Evolutionary conservation across 2,113 vertebrate genomes (phyloP).

Genomic region (Emydocephalus ijimae): DNA sequence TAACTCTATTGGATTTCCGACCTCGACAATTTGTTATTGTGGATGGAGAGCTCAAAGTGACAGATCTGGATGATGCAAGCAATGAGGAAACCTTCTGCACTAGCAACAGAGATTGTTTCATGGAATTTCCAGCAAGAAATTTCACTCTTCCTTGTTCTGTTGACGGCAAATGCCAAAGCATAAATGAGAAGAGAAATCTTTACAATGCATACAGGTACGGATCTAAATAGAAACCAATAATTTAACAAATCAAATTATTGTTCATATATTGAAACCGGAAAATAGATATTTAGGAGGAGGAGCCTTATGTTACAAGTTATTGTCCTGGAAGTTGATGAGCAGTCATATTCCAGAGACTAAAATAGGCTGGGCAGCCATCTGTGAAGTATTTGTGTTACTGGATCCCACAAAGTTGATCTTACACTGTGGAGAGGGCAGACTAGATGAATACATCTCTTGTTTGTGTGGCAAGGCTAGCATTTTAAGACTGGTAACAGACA

Average conservation of each 20-base stretch:
- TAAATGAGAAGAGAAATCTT: conserved; percentile 88
- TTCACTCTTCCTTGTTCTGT: conserved; percentile 80
- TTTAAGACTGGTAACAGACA: neutral
- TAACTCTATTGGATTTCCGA: conserved; percentile 86
- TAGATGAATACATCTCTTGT: neutral
- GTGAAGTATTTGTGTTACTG: neutral
- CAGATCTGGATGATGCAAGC: conserved; percentile 83
- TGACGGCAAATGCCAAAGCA: conserved; percentile 78
- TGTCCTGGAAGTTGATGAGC: neutral
- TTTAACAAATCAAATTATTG: neutral
- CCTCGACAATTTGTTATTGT: conserved; percentile 87
- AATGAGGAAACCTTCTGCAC: conserved; percentile 78
- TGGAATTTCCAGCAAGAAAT: conserved; percentile 86
- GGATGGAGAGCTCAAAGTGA: conserved; percentile 85
- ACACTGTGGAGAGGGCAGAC: neutral
- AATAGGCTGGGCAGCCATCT: neutral
- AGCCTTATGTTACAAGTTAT: neutral
- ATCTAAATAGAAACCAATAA: neutral
- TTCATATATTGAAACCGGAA: neutral
- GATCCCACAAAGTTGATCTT: neutral
- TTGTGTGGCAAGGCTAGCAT: neutral
- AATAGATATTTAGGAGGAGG: neutral
- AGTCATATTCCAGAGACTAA: neutral
- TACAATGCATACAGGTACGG: conserved; percentile 87
- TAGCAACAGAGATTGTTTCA: conserved; percentile 68